Evolutionary conservation across 2,888 invertebrate species (phyloP).

Genomic region (Brenthis daphne): DNA sequence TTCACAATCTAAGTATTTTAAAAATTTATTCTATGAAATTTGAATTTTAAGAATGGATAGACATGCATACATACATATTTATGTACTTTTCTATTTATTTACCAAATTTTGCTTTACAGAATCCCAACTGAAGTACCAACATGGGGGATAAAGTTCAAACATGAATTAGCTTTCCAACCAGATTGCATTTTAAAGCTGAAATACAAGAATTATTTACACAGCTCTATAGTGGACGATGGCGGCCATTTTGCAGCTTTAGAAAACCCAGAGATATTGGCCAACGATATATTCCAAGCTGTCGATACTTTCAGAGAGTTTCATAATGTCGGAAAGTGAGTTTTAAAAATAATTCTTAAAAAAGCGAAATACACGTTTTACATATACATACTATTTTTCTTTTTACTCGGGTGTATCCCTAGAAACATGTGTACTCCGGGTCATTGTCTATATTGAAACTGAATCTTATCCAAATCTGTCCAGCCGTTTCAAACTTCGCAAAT

Average conservation of each 20-base stretch:
- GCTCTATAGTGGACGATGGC: constrained; percentile 84
- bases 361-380: too few species aligned
- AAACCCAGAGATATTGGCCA: constrained; percentile 86
- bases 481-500: background rate
- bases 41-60: too few species aligned
- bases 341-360: background rate
- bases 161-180: constrained; percentile 84
- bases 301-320: constrained; percentile 67
- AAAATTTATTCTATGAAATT: too few species aligned
- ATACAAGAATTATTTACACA: constrained; percentile 86
- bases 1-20: too few species aligned
- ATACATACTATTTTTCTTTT: too few species aligned
- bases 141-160: constrained; percentile 87
- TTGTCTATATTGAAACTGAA: too few species aligned
- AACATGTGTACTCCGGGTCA: too few species aligned
- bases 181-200: constrained; percentile 82
- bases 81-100: background rate
- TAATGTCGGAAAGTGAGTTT: constrained; percentile 42
- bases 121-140: constrained; percentile 86
- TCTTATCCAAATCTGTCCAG: background rate
- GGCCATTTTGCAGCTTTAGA: constrained; percentile 95
- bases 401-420: too few species aligned
- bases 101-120: constrained; percentile 58
- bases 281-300: constrained; percentile 86
- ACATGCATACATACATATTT: too few species aligned